Base-by-base conservation (phyloP, 1,140 invertebrate genomes). In the Macrobrachium rosenbergii region DNA sequence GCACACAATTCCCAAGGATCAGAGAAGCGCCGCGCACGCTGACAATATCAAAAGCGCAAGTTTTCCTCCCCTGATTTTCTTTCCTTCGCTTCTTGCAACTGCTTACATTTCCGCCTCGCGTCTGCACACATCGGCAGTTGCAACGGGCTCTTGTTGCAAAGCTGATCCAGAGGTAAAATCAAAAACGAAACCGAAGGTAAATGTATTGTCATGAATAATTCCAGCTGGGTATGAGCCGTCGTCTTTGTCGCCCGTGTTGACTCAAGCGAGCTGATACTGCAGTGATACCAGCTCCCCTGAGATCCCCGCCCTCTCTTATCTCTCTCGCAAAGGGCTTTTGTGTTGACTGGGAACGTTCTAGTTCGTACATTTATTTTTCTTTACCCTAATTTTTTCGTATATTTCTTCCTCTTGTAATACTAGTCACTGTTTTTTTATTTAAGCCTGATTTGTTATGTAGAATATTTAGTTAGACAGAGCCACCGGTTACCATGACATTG, bases 201-300 rank as follows among this genome's bases (percentile, higher is more conserved):
- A 85, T 85, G 76, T 85, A 85, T 85, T 62, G 83, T 85, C 83
- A 85, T 85, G 83, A 85, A 85, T 85, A 79, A 85, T 85, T 85
- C 83, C 73, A 62, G 69, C 28, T 52, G 83, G 64, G 83, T 80
- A 72, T 69, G 83, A 69, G 83, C 82, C 17, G 62, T 16, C 82
- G 82, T 77, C 72, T 83, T 83, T 83, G 82, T 77, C 59, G 59
- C 19, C 19, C 17, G 37, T 83, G 82, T 83, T 83, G 72, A 83
- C 82, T 45, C 82, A 77, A 52, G 82, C 82, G 62, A 59, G 72
- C 67, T 83, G 82, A 83, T 83, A 83, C 59, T n/a, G 73, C 82
- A 77, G 52, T 10, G 16, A 37, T 76, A 73, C 82, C 82, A 83
- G 76, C 82, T 64, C 5, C 67, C 64, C 45, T 10, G 8, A 19